Conservation (phyloP, 2,113 vertebrate species). For the Anolis carolinensis region DNA sequence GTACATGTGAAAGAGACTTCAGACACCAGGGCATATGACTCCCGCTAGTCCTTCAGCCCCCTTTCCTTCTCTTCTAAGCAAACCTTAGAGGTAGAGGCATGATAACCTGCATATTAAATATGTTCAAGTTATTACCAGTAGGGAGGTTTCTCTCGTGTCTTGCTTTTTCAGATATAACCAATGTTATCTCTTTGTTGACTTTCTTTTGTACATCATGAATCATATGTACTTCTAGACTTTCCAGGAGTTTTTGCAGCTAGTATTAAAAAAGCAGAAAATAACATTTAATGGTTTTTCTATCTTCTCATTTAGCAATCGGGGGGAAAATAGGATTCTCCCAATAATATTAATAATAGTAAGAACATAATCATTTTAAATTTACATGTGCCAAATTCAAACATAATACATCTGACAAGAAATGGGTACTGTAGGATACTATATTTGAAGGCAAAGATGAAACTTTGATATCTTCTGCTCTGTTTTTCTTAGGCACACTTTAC, state of each 20-base stretch:
- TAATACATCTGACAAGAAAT: not conserved
- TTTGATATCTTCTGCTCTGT: accelerated
- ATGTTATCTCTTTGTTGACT: conserved; percentile 69
- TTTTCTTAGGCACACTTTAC: conserved; percentile 49
- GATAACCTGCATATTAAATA: not conserved
- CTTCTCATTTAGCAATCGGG: not conserved
- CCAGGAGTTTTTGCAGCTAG: conserved; percentile 80
- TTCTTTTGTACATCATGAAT: conserved; percentile 75
- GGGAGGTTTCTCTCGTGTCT: conserved; percentile 68
- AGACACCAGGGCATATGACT: not conserved
- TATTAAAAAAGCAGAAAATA: conserved; percentile 36
- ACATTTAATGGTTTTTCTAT: not conserved
- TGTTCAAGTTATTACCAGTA: conserved; percentile 62
- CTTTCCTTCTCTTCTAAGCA: too few species aligned
- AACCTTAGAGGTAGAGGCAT: not conserved
- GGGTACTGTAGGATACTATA: not conserved
- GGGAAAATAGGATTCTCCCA: too few species aligned
- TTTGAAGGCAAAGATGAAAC: accelerated
- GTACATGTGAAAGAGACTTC: not conserved
- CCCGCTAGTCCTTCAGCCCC: not conserved
- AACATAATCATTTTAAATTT: not conserved
- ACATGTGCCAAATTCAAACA: not conserved
- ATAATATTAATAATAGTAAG: not conserved
- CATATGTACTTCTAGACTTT: conserved; percentile 79
- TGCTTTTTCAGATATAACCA: conserved; percentile 76